A percentile compares a stretch with the other conserved stretches of the same genome.
These are phyloP conservation scores for Geophilus truncorum DNA, from an alignment of 2,888 invertebrate species.

Conservation along the genomic window DNA sequence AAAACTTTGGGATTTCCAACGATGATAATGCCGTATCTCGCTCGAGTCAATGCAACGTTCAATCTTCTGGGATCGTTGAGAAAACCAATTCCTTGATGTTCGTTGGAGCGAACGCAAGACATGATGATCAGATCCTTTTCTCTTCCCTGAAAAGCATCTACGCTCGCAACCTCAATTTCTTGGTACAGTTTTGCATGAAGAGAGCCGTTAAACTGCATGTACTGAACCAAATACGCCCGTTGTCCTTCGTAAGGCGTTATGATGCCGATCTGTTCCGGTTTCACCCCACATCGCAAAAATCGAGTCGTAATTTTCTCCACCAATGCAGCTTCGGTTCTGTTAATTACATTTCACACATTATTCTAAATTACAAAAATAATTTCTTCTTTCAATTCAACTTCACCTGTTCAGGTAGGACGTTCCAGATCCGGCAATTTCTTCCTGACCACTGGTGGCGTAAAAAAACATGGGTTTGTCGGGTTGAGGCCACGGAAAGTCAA, in stretches of 20 bases:
- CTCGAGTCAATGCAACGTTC: constrained; percentile 95
- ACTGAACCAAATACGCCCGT: constrained; percentile 90
- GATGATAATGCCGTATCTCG: constrained; percentile 95
- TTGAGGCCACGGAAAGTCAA: constrained; percentile 98
- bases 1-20: constrained; percentile 99
- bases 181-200: constrained; percentile 89
- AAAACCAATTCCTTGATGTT: constrained; percentile 98
- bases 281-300: constrained; percentile 88
- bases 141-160: constrained; percentile 98
- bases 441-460: constrained; percentile 90
- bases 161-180: constrained; percentile 98
- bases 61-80: constrained; percentile 94
- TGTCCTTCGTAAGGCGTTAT: constrained; percentile 99
- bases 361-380: not conserved
- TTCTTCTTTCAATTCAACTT: too few species aligned
- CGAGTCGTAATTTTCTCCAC: constrained; percentile 97
- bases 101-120: constrained; percentile 97
- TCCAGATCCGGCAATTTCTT: constrained; percentile 97
- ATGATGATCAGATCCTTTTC: constrained; percentile 99
- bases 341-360: not conserved
- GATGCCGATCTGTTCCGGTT: constrained; percentile 97
- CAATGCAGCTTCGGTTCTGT: constrained; percentile 92
- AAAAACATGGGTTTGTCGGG: constrained; percentile 98
- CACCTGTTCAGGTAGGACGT: constrained; percentile 91
- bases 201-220: constrained; percentile 98